phyloP scores from a whole-genome alignment of 2,888 invertebrate genomes.

The Rhodophaea formosa region DNA sequence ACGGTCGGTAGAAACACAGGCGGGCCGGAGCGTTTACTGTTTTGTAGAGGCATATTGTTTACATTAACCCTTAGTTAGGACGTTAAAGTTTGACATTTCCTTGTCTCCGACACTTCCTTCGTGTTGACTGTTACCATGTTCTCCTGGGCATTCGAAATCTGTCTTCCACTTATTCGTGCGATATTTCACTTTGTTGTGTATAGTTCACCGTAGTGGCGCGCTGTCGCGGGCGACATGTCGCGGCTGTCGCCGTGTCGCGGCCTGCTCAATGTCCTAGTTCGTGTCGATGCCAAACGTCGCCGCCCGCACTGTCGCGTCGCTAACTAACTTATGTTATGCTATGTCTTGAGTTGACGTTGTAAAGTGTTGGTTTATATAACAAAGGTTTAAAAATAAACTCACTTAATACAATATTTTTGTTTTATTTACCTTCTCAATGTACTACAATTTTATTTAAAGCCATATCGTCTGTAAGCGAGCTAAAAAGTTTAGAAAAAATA shows the following conservation, averaged over 20 bases:
- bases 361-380: constrained; percentile 78
- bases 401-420: constrained; percentile 68
- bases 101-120: constrained; percentile 40
- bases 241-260: constrained; percentile 13
- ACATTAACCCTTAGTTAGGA: constrained; percentile 44
- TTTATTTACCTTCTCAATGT: constrained; percentile 43
- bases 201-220: constrained; percentile 42
- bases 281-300: constrained; percentile 62
- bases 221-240: constrained; percentile 9
- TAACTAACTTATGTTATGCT: constrained; percentile 41
- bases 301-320: constrained; percentile 18
- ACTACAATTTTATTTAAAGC: background rate
- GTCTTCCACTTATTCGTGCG: constrained; percentile 51
- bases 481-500: no score
- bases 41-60: constrained; percentile 45
- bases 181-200: constrained; percentile 68
- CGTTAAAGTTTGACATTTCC: constrained; percentile 44
- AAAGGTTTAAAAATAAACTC: constrained; percentile 79
- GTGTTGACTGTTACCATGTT: constrained; percentile 62
- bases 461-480: no score
- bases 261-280: constrained; percentile 73
- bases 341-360: constrained; percentile 68
- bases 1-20: background rate
- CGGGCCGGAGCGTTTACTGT: constrained; percentile 17
- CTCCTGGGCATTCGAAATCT: constrained; percentile 61